Conservation (phyloP, 2,113 vertebrate species). For the Uropsilus gracilis region DNA sequence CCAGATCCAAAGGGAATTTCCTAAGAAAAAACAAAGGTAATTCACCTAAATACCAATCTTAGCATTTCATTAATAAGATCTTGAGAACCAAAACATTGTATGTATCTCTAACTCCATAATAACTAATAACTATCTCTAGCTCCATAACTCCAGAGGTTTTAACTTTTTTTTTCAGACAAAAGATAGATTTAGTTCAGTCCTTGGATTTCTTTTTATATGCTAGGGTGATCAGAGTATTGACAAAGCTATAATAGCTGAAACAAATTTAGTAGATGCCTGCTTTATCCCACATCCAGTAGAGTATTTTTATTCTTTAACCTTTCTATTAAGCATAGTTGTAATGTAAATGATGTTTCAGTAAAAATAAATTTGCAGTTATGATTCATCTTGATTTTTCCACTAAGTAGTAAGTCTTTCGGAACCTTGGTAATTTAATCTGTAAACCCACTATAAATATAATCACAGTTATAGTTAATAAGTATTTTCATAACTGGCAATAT, state of each 20-base stretch:
- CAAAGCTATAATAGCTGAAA: not conserved
- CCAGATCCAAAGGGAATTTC: not conserved
- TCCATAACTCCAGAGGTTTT: not conserved
- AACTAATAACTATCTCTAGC: not conserved
- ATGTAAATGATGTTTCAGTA: not conserved
- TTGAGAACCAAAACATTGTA: not conserved
- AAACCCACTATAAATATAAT: not conserved
- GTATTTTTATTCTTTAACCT: constrained; percentile 3
- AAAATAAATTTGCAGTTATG: not conserved
- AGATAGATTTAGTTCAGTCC: not conserved
- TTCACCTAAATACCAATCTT: not conserved
- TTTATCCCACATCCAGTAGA: not conserved
- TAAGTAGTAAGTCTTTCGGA: not conserved
- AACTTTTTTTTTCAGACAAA: not conserved
- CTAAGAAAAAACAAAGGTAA: not conserved
- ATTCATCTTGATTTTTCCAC: not conserved
- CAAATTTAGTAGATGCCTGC: not conserved
- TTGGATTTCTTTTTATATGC: constrained; percentile 1
- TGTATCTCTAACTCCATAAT: not conserved
- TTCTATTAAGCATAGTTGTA: not conserved
- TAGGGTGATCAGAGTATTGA: not conserved
- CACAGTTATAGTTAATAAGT: not conserved
- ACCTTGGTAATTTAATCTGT: not conserved
- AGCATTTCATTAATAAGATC: not conserved
- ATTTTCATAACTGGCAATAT: not conserved